phyloP scores from a whole-genome alignment of 2,888 invertebrate genomes.

The Conus canariensis region DNA sequence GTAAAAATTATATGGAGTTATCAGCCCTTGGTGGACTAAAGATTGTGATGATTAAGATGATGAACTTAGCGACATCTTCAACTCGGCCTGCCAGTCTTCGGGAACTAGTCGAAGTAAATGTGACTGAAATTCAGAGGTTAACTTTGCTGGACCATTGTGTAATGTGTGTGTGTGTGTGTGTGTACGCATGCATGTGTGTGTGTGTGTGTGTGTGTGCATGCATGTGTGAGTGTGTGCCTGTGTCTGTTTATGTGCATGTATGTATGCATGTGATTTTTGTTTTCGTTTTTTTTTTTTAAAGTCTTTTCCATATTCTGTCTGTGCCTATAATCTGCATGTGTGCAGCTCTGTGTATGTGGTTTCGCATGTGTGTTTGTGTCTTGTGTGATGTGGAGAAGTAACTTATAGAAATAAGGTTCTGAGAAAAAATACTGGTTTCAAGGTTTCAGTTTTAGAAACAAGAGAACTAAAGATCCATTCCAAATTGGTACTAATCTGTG shows the following conservation, averaged over 20 bases:
- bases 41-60: not conserved
- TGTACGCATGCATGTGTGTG: not conserved
- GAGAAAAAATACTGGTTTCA: not conserved
- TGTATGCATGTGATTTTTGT: not conserved
- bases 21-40: not conserved
- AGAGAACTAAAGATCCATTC: not conserved
- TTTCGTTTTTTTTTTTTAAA: not conserved
- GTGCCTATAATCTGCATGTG: not conserved
- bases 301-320: not conserved
- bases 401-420: no score
- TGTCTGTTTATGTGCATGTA: not conserved
- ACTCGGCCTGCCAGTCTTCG: not conserved
- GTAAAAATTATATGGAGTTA: not conserved
- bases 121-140: not conserved
- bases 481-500: not conserved
- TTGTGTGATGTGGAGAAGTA: not conserved
- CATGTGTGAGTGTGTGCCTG: not conserved
- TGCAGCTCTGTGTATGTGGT: not conserved
- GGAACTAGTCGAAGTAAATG: no score
- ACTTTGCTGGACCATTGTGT: not conserved
- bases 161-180: not conserved
- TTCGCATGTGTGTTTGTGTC: not conserved
- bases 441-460: not conserved
- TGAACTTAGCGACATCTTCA: not conserved
- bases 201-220: not conserved